Conservation (phyloP, 2,888 invertebrate species). For the Habrosyne pyritoides region DNA sequence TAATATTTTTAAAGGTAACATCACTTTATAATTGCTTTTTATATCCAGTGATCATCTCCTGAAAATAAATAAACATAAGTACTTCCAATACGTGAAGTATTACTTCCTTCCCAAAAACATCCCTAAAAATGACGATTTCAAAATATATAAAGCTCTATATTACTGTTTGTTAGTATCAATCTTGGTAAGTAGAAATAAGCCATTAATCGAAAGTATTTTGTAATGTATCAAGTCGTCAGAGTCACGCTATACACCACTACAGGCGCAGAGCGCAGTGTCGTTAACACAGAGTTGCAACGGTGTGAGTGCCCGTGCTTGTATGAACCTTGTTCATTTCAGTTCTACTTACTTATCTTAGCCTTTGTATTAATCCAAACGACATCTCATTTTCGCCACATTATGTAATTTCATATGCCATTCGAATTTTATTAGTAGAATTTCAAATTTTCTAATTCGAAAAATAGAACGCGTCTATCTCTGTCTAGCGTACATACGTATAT, state of each 20-base stretch:
- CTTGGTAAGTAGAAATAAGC: background rate
- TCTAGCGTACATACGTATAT: constrained; percentile 40
- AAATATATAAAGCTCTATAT: background rate
- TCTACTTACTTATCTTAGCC: constrained; percentile 67
- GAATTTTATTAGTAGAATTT: constrained; percentile 19
- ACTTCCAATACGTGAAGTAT: background rate
- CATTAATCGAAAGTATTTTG: constrained; percentile 18
- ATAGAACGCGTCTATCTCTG: constrained; percentile 44
- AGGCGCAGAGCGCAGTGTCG: constrained; percentile 65
- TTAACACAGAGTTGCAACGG: constrained; percentile 46
- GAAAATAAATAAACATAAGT: background rate
- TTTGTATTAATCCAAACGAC: constrained; percentile 57
- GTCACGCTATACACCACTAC: constrained; percentile 62
- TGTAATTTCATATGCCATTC: constrained; percentile 18
- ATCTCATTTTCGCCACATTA: constrained; percentile 43
- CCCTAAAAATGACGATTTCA: background rate
- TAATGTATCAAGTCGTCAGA: constrained; percentile 44
- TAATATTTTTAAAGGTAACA: background rate
- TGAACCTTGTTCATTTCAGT: constrained; percentile 76
- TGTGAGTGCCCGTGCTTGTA: constrained; percentile 72
- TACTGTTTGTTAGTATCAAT: no score
- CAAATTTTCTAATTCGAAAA: constrained; percentile 38
- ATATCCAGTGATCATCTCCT: background rate
- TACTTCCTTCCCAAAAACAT: background rate
- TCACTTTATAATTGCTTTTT: background rate